These are phyloP conservation scores for Platysteira castanea DNA, from an alignment of 2,113 vertebrate genomes.

Conservation along the genomic window DNA sequence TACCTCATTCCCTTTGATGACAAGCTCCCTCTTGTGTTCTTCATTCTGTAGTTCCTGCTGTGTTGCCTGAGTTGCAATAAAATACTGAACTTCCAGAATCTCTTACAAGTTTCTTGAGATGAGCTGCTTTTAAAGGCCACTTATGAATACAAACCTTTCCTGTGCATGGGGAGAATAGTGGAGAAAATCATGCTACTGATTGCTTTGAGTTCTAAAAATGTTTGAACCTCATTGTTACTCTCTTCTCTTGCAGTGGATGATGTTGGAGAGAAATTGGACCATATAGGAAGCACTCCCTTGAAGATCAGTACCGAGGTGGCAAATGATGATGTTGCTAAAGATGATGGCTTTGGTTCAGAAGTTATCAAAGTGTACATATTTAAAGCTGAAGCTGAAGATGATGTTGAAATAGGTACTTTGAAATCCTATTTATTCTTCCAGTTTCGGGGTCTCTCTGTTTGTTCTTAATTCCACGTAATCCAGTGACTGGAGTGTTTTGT, in stretches of 20 bases:
- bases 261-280: conserved; percentile 94
- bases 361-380: conserved; percentile 99
- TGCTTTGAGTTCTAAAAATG: background rate
- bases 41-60: background rate
- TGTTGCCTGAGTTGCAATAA: background rate
- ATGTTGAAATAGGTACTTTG: conserved; percentile 90
- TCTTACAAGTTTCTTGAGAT: background rate
- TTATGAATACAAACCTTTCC: background rate
- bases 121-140: background rate
- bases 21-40: background rate
- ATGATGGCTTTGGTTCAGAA: conserved; percentile 90
- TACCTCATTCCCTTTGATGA: background rate
- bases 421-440: background rate
- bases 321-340: conserved; percentile 89
- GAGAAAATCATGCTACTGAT: background rate
- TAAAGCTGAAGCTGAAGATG: conserved; percentile 98
- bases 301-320: conserved; percentile 92
- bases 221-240: conserved; percentile 25
- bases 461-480: background rate
- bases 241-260: conserved; percentile 87
- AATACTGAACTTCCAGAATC: background rate
- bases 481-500: background rate
- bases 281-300: conserved; percentile 88
- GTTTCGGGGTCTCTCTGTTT: background rate
- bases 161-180: background rate